Evolutionary conservation across 2,797 vertebrate genomes (phyloP).

Genomic region (Spondyliosoma cantharus): DNA sequence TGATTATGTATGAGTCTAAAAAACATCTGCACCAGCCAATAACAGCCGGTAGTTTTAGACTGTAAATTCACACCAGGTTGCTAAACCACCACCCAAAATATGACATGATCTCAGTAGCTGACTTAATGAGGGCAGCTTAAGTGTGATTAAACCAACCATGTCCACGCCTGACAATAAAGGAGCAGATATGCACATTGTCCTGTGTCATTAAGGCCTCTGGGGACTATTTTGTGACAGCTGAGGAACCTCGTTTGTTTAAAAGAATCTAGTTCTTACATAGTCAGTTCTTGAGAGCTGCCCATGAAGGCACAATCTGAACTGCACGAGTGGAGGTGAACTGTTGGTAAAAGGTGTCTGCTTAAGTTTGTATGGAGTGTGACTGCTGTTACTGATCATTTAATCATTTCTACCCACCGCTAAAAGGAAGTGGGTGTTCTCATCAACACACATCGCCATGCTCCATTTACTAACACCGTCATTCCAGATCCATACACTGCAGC

Average conservation of each 20-base stretch:
- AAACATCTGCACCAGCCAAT: not conserved
- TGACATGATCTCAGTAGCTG: not conserved
- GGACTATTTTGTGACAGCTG: constrained; percentile 5
- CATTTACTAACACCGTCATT: constrained; percentile 55
- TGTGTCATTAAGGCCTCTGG: not conserved
- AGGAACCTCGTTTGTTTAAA: not conserved
- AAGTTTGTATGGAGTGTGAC: constrained; percentile 35
- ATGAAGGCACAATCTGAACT: constrained; percentile 48
- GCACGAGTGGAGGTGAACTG: constrained; percentile 64
- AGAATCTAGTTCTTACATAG: not conserved
- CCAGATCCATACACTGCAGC: constrained; percentile 14
- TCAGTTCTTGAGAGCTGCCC: not conserved
- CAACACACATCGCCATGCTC: constrained; percentile 1
- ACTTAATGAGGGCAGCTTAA: not conserved
- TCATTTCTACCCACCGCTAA: constrained; percentile 20
- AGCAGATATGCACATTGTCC: constrained; percentile 1
- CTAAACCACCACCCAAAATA: not conserved
- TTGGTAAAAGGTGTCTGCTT: constrained; percentile 32
- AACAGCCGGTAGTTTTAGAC: not conserved
- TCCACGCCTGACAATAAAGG: not conserved
- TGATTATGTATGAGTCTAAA: too few species aligned
- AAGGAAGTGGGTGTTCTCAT: constrained; percentile 31
- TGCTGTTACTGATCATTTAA: constrained; percentile 41
- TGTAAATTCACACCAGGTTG: not conserved
- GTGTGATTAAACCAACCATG: constrained; percentile 1